phyloP scores from a whole-genome alignment of 2,797 vertebrate genomes.

The Chromis chromis region DNA sequence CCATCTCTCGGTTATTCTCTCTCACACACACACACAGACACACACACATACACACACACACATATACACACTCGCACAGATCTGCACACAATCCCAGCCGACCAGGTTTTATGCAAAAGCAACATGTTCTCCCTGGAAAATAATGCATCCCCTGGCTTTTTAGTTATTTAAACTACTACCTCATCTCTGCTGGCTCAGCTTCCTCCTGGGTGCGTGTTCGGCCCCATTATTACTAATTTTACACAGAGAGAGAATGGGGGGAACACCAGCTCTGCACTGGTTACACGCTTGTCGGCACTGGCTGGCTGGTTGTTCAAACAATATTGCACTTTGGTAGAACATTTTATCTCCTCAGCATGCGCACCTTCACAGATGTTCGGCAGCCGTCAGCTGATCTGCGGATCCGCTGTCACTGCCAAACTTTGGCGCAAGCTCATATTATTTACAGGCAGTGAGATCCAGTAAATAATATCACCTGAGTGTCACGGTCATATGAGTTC shows the following conservation, averaged over 20 bases:
- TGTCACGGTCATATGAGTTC: background rate
- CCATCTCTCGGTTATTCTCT: constrained; percentile 51
- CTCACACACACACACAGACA: constrained; percentile 27
- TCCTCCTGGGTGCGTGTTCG: constrained; percentile 67
- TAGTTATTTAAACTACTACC: constrained; percentile 76
- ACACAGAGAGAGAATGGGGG: constrained; percentile 58
- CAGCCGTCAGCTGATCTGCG: constrained; percentile 32
- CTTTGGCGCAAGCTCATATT: constrained; percentile 7
- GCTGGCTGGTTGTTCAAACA: constrained; percentile 69
- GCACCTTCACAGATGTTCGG: constrained; percentile 30
- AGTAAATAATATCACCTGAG: background rate
- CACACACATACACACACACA: constrained; percentile 26
- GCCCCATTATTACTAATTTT: constrained; percentile 74
- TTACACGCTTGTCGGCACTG: constrained; percentile 57
- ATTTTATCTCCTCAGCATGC: constrained; percentile 48
- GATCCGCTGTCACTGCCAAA: constrained; percentile 20
- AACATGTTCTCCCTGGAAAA: constrained; percentile 73
- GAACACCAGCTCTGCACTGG: constrained; percentile 61
- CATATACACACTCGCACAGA: constrained; percentile 38
- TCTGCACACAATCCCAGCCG: constrained; percentile 63
- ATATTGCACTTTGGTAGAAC: constrained; percentile 58
- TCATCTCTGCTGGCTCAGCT: constrained; percentile 72
- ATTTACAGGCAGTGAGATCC: background rate
- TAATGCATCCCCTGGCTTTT: constrained; percentile 73
- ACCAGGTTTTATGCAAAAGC: constrained; percentile 78